Percentiles rank a stretch among this genome's conserved stretches.
Evolutionary conservation across 53 echinoderm and acorn worm genomes (phyloP).

Genomic region (Henricia sp.): DNA sequence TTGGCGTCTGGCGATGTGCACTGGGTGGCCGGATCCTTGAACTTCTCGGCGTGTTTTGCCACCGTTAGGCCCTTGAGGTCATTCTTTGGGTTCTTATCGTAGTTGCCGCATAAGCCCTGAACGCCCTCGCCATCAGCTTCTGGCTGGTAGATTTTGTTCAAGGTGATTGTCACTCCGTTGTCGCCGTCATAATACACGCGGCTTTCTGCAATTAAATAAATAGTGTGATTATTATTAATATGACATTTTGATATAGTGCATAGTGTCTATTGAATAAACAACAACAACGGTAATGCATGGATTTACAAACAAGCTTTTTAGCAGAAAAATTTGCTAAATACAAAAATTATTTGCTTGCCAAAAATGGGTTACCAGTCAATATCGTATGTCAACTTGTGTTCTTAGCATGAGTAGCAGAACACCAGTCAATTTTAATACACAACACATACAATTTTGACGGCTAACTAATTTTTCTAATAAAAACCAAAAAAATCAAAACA

Average conservation of each 20-base stretch:
- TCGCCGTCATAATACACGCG: conserved; percentile 30
- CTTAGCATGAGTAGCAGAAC: too few species aligned
- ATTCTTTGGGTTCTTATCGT: conserved; percentile 33
- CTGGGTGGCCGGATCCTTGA: neutral
- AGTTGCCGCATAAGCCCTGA: conserved; percentile 61
- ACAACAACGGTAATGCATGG: neutral
- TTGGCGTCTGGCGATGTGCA: neutral
- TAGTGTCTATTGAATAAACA: neutral
- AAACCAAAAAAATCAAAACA: too few species aligned
- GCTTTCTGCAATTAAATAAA: neutral
- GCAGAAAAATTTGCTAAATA: too few species aligned
- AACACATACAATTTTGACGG: too few species aligned
- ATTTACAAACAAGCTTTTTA: neutral
- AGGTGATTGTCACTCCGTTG: conserved; percentile 4
- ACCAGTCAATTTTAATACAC: too few species aligned
- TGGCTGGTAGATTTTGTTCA: neutral
- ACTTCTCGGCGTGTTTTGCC: neutral
- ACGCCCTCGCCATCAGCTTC: neutral
- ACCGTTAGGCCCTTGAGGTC: conserved; percentile 8
- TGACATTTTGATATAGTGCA: neutral
- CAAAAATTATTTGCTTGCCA: too few species aligned
- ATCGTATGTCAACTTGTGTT: too few species aligned
- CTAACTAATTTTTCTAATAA: too few species aligned
- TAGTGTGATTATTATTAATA: neutral
- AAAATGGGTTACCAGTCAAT: too few species aligned